Conservation (phyloP, 2,888 invertebrate genomes). For the Pyrgus malvae region DNA sequence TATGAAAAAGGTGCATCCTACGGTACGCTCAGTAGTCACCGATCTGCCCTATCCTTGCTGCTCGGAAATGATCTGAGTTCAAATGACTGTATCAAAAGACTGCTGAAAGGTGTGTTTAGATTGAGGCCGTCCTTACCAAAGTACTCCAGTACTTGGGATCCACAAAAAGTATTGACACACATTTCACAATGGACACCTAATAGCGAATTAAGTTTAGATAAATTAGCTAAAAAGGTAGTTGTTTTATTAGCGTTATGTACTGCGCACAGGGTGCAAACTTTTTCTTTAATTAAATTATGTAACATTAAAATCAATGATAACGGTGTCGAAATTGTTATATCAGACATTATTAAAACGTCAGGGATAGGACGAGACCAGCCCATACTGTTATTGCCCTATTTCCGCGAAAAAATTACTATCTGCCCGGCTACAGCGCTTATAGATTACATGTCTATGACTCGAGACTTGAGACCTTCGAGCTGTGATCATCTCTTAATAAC, state of each 20-base stretch:
- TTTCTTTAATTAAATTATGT: constrained; percentile 2
- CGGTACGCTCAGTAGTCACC: background rate
- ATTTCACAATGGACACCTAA: constrained; percentile 2
- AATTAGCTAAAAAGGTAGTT: constrained; percentile 8
- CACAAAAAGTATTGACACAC: constrained; percentile 14
- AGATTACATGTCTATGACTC: constrained; percentile 1
- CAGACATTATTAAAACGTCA: constrained; percentile 7
- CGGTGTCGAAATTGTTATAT: background rate
- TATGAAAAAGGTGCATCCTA: constrained; percentile 35
- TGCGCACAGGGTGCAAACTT: constrained; percentile 8
- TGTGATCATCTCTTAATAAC: constrained; percentile 14
- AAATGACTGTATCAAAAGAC: background rate
- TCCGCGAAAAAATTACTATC: background rate
- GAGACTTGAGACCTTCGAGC: background rate
- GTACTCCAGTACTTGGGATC: constrained; percentile 34
- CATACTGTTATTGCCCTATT: constrained; percentile 1
- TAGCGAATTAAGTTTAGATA: constrained; percentile 1
- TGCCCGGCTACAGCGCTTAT: constrained; percentile 2
- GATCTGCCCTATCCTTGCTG: background rate
- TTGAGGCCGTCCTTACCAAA: constrained; percentile 34
- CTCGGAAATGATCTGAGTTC: background rate
- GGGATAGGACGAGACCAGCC: constrained; percentile 1
- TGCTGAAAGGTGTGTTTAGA: constrained; percentile 29
- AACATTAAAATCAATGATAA: background rate
- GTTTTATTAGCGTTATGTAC: constrained; percentile 12